A percentile compares a stretch with the other conserved stretches of the same genome.
These are phyloP conservation scores for Drosophila melanogaster DNA, from an alignment of 1,140 invertebrate genomes.

Conservation along the genomic window DNA sequence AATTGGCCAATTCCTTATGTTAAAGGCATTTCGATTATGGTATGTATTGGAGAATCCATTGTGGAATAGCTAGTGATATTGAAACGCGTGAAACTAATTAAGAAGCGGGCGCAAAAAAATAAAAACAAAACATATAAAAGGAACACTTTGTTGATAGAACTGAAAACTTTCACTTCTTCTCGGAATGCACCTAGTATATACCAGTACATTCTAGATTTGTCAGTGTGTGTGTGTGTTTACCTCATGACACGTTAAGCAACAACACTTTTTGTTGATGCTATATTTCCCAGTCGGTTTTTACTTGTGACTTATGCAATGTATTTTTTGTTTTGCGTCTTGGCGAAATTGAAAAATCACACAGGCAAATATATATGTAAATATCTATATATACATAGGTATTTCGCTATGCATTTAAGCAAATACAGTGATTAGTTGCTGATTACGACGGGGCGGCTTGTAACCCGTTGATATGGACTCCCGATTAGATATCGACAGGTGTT, in stretches of 20 bases:
- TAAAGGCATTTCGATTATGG: neutral
- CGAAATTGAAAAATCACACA: constrained; percentile 51
- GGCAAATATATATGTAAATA: constrained; percentile 12
- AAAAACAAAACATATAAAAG: constrained; percentile 13
- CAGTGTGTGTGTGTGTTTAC: constrained; percentile 28
- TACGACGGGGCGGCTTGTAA: neutral
- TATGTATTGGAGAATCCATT: constrained; percentile 17
- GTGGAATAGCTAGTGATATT: constrained; percentile 17
- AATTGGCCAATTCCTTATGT: constrained; percentile 16
- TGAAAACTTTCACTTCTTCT: constrained; percentile 58
- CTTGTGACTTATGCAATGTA: constrained; percentile 76
- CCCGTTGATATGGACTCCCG: constrained; percentile 12
- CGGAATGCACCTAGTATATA: constrained; percentile 11
- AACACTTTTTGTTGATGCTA: constrained; percentile 57
- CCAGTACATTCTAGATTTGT: constrained; percentile 18
- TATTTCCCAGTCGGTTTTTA: constrained; percentile 48
- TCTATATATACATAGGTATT: neutral
- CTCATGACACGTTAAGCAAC: constrained; percentile 35
- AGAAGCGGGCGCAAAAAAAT: constrained; percentile 43
- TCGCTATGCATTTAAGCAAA: constrained; percentile 1
- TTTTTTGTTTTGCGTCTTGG: constrained; percentile 74
- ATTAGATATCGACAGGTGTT: constrained; percentile 26
- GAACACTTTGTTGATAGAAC: constrained; percentile 20
- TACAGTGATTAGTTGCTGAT: constrained; percentile 17
- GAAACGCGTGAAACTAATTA: constrained; percentile 68